Base-by-base conservation (phyloP, 2,797 vertebrate species). In the Dendrocincla tyrannina region DNA sequence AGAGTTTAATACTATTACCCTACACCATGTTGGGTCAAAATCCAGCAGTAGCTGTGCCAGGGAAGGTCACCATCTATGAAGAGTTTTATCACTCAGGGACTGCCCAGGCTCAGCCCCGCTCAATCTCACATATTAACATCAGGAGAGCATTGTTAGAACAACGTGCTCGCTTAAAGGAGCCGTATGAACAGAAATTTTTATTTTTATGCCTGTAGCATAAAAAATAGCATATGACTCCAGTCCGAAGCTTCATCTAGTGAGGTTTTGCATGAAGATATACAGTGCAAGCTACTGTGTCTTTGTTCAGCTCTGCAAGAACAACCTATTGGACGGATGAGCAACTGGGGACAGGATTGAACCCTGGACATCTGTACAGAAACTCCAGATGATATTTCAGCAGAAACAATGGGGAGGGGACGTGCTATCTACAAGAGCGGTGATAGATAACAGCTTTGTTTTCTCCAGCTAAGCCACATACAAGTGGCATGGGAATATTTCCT, bases 371-470 rank as follows among this genome's bases (percentile, higher is more conserved):
- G 59, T 63, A 91, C 44, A 90, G 42, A 85, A 86, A 60, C 59
- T 75, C 55, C 58, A 84, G 39, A 59, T 78, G 76, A 92, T 59
- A 93, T 81, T 96, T 96, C 63, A 78, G 37, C 50, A 85, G 67
- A 76, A 92, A 85, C 62, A 93, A 69, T 55, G 55, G 82, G 59
- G 59, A 86, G 88, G 52, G 32, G 28, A 80, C 30, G 37, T 14
- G 9, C 73, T 84, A 95, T 87, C 70, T 84, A 63, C 52, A 88
- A 86, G 56, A 88, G 85, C 91, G 47, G 59, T 82, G 77, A 66
- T 46, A 96, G 85, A 84, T 76, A 96, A 84, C 70, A 78, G 76
- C 85, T 92, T 86, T 94, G 80, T 91, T 95, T 93, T 91, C 39
- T 88, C 42, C 85, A 84, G 89, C 82, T 84, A 79, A 96, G 85